Evolutionary conservation across 2,113 vertebrate species (phyloP).

Genomic region (Balaenoptera acutorostrata): DNA sequence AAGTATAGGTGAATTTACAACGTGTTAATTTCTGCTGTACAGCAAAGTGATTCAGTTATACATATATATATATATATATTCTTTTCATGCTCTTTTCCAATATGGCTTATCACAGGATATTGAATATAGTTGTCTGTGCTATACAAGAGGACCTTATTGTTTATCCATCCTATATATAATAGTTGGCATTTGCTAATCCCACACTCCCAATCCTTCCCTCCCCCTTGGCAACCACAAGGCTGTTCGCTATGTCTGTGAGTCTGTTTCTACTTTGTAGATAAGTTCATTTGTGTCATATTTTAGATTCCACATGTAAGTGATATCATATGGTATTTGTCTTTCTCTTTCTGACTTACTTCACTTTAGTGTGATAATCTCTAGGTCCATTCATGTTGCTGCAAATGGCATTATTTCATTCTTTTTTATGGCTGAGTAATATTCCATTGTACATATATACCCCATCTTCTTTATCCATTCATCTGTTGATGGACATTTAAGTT

Average conservation of each 20-base stretch:
- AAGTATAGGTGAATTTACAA: not conserved
- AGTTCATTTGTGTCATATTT: not conserved
- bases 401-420: not conserved
- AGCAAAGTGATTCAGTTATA: not conserved
- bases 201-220: not conserved
- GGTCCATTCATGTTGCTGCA: not conserved
- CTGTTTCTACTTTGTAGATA: not conserved
- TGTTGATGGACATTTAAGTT: not conserved
- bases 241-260: not conserved
- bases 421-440: not conserved
- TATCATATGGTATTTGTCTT: not conserved
- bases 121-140: not conserved
- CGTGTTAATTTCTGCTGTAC: not conserved
- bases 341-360: not conserved
- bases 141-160: not conserved
- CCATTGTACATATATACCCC: not conserved
- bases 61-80: not conserved
- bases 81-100: not conserved
- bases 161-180: not conserved
- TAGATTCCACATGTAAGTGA: not conserved
- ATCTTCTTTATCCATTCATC: not conserved
- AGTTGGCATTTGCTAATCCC: not conserved
- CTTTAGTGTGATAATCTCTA: not conserved
- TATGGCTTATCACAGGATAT: not conserved
- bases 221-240: not conserved